A percentile compares a stretch with the other conserved stretches of the same genome.
These are phyloP conservation scores for Myanophis thanlyinensis DNA, from an alignment of 2,113 vertebrate species.

Conservation along the genomic window DNA sequence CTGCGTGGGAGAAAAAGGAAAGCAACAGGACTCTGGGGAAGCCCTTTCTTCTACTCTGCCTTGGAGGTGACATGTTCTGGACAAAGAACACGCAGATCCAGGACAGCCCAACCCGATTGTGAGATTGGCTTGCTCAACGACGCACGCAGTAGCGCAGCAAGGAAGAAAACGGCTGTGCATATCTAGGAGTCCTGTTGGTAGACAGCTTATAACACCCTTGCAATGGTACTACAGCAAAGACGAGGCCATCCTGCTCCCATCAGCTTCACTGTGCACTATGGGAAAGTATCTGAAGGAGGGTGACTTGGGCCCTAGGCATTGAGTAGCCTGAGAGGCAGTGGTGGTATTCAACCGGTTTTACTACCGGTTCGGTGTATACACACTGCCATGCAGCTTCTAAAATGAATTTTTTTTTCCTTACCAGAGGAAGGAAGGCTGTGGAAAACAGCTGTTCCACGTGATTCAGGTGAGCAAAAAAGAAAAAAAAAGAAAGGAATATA, in stretches of 20 bases:
- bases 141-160: background rate
- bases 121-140: background rate
- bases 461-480: too few species aligned
- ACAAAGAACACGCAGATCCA: background rate
- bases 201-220: background rate
- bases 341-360: too few species aligned
- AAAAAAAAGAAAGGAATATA: too few species aligned
- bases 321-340: background rate
- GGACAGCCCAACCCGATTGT: background rate
- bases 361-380: too few species aligned
- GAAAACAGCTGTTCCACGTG: too few species aligned
- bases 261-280: background rate
- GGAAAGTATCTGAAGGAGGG: background rate
- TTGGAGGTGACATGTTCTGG: background rate
- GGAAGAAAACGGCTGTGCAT: background rate
- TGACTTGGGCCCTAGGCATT: background rate
- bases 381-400: too few species aligned
- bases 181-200: background rate
- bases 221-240: background rate
- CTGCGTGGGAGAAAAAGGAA: constrained; percentile 55
- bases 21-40: constrained; percentile 33
- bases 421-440: too few species aligned
- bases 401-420: too few species aligned
- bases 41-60: background rate
- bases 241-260: background rate